Evolutionary conservation across 53 echinoderm and acorn worm genomes (phyloP).

Genomic region (Arbacia lixula): DNA sequence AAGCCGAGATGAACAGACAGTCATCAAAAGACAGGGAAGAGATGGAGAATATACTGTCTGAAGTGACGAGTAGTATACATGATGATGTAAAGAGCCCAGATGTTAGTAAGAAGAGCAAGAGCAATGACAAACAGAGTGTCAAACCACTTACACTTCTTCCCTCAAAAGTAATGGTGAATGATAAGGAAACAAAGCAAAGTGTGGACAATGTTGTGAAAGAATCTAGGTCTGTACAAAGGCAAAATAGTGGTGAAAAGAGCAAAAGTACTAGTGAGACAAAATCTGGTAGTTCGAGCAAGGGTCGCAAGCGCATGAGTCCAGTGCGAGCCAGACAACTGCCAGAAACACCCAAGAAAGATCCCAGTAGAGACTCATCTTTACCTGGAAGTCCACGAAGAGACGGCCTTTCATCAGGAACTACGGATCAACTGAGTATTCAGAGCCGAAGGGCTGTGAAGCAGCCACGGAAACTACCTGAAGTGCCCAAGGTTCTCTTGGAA

Average conservation of each 20-base stretch:
- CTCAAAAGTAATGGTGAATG: not conserved
- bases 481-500: conserved; percentile 89
- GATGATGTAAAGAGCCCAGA: conserved; percentile 54
- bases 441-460: conserved; percentile 70
- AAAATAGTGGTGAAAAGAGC: conserved; percentile 70
- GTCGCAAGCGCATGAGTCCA: conserved; percentile 79
- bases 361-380: conserved; percentile 43
- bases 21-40: conserved; percentile 72
- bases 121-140: conserved; percentile 10
- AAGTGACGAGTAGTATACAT: conserved; percentile 49
- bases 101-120: conserved; percentile 53
- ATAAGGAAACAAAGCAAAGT: not conserved
- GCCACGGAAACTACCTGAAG: conserved; percentile 88
- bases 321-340: conserved; percentile 85
- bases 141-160: conserved; percentile 8
- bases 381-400: conserved; percentile 59
- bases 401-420: conserved; percentile 26
- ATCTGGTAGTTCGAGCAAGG: conserved; percentile 75
- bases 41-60: conserved; percentile 71
- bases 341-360: conserved; percentile 53
- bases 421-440: conserved; percentile 54
- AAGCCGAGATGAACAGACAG: conserved; percentile 38
- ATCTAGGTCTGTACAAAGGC: conserved; percentile 64
- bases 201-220: conserved; percentile 34
- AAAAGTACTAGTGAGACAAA: conserved; percentile 81